Percentiles rank a stretch among this genome's conserved stretches.
phyloP scores from a whole-genome alignment of 2,888 invertebrate species.

The Stenodera caucasica region DNA sequence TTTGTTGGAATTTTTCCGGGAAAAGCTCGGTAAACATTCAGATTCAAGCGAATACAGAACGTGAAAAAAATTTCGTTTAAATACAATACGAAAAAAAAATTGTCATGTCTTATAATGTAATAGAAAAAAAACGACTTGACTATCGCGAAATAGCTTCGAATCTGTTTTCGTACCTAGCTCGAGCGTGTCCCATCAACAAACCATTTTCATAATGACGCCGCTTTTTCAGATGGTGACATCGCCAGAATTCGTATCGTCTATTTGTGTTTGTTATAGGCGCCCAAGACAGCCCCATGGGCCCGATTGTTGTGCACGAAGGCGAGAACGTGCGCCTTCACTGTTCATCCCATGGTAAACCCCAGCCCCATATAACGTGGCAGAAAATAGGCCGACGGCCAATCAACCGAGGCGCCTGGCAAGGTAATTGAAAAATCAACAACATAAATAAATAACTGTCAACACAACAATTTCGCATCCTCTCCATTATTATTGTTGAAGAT shows the following conservation, averaged over 20 bases:
- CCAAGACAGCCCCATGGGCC: slow-evolving; percentile 47
- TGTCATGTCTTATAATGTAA: background rate
- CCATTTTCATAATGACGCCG: background rate
- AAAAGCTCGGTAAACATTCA: background rate
- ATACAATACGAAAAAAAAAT: too few species aligned
- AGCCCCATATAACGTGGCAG: slow-evolving; percentile 78
- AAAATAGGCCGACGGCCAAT: slow-evolving; percentile 66
- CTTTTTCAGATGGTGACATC: slow-evolving; percentile 11
- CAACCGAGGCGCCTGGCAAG: slow-evolving; percentile 66
- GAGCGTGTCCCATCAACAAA: background rate
- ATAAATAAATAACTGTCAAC: background rate
- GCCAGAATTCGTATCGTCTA: slow-evolving; percentile 5
- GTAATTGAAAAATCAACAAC: slow-evolving; percentile 49
- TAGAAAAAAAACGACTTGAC: background rate
- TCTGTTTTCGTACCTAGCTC: background rate
- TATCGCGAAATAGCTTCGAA: background rate
- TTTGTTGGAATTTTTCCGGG: too few species aligned
- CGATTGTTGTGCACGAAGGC: slow-evolving; percentile 77
- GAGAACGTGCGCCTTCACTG: slow-evolving; percentile 82
- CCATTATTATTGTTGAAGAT: slow-evolving; percentile 55
- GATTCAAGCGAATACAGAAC: background rate
- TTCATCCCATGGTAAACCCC: slow-evolving; percentile 76
- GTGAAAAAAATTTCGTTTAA: too few species aligned
- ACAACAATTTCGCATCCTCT: background rate
- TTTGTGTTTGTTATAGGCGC: slow-evolving; percentile 35